Conservation (phyloP, 2,113 vertebrate genomes). For the Sylvicapra grimmia region DNA sequence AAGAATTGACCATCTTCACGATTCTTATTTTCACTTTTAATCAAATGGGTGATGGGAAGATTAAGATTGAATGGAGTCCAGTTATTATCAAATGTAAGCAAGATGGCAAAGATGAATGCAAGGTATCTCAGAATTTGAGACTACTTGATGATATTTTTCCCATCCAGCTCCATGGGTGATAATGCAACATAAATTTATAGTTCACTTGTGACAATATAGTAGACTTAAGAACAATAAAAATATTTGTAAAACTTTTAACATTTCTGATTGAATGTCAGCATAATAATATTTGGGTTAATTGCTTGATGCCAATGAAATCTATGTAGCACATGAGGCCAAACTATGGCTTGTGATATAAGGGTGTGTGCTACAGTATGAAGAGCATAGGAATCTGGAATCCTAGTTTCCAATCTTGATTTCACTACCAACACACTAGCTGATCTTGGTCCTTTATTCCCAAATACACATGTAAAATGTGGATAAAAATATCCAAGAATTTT, state of each 20-base stretch:
- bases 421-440: background rate
- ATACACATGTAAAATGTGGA: background rate
- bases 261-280: background rate
- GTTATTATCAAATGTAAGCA: background rate
- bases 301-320: background rate
- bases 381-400: background rate
- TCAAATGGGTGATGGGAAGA: background rate
- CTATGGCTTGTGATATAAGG: background rate
- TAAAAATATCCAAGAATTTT: background rate
- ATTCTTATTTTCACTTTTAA: background rate
- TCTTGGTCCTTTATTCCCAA: background rate
- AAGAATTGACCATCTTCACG: background rate
- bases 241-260: background rate
- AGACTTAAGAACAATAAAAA: background rate
- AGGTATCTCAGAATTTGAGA: background rate
- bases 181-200: background rate
- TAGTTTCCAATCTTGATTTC: background rate
- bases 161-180: background rate
- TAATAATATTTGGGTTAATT: background rate
- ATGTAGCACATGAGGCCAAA: background rate
- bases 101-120: background rate
- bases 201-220: background rate
- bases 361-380: background rate
- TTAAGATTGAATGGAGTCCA: background rate
- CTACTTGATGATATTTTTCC: background rate